Evolutionary conservation across 2,113 vertebrate genomes (phyloP), one percentile per base, ranked within the genome.

Genomic region (Etheostoma spectabile): DNA sequence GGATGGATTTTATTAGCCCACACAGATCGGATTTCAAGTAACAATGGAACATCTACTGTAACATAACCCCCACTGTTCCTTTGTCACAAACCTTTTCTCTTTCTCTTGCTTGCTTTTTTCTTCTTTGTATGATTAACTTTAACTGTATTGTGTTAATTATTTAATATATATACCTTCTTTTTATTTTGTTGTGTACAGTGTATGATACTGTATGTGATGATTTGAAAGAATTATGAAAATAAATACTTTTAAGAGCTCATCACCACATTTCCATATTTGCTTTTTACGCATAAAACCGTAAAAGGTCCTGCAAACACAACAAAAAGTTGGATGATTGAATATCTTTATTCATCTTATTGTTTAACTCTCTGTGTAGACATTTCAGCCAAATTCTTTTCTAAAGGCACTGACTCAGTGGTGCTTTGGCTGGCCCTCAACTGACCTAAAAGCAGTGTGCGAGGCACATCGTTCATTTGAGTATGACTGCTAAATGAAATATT

Each of bases 181-280:
- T 30, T 30, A 2, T 30, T 30, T 30, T 30, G 2, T 30, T 30
- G 3, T 30, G 35, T 35, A 35, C 35, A 35, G 8, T 35, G 35
- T 38, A 38, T 38, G 35, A 38, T 38, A 38, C 35, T 38, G 35
- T 38, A 38, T 8, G 8, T 38, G 7, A 38, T 8, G 35, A 38
- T 38, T 38, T 38, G 35, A 38, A 38, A 38, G 35, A 38, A 38
- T 38, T 38, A 38, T 8, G 2, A 35, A 38, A 8, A 10, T 1
- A 38, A 38, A 38, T 38, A 38, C 38, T 38, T 83, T 83, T 64
- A 70, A 52, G 53, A 83, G 42, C 14, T 52, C 24, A 3, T 38
- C 21, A 65, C 45, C 11, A 22, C 38, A 55, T 80, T 76, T 24
- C 72, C n/a, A 73, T 42, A 60, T 72, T 72, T 73, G 22, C 38